Evolutionary conservation across 2,797 vertebrate species (phyloP).

Genomic region (Gymnodraco acuticeps): DNA sequence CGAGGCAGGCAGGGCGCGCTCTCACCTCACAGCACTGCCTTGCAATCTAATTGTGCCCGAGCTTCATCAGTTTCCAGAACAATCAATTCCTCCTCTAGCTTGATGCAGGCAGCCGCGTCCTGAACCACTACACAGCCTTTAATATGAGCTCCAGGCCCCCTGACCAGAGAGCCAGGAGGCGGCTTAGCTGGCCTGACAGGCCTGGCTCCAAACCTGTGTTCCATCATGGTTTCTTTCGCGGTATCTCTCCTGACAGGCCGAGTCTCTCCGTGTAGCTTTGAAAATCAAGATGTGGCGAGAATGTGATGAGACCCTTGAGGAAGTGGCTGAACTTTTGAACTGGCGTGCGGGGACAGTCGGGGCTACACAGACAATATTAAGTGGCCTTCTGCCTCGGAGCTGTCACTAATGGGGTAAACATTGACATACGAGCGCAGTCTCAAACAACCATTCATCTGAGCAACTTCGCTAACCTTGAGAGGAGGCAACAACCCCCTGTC

Average conservation of each 20-base stretch:
- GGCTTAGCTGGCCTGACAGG: conserved; percentile 62
- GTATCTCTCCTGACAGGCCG: conserved; percentile 91
- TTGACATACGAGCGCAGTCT: conserved; percentile 81
- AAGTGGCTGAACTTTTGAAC: conserved; percentile 94
- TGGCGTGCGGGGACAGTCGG: conserved; percentile 71
- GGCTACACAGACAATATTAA: conserved; percentile 79
- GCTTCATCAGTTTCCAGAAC: conserved; percentile 96
- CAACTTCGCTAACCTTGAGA: conserved; percentile 77
- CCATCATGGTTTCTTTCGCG: conserved; percentile 87
- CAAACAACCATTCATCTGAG: conserved; percentile 77
- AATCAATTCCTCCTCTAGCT: conserved; percentile 92
- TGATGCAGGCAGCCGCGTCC: conserved; percentile 85
- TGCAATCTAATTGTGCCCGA: conserved; percentile 97
- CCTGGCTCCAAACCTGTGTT: conserved; percentile 86
- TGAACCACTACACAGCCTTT: conserved; percentile 89
- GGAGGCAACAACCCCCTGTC: conserved; percentile 72
- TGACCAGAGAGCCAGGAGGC: conserved; percentile 79
- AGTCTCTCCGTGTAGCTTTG: conserved; percentile 87
- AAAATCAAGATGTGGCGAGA: conserved; percentile 90
- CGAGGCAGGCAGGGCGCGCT: conserved; percentile 83
- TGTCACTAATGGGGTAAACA: conserved; percentile 86
- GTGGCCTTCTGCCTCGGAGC: conserved; percentile 79
- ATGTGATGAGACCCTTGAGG: conserved; percentile 92
- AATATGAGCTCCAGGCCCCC: conserved; percentile 90
- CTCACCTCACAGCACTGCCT: conserved; percentile 93